A percentile compares a stretch with the other conserved stretches of the same genome.
These are phyloP conservation scores for Mareca penelope DNA, from an alignment of 2,797 vertebrate genomes.

Conservation along the genomic window DNA sequence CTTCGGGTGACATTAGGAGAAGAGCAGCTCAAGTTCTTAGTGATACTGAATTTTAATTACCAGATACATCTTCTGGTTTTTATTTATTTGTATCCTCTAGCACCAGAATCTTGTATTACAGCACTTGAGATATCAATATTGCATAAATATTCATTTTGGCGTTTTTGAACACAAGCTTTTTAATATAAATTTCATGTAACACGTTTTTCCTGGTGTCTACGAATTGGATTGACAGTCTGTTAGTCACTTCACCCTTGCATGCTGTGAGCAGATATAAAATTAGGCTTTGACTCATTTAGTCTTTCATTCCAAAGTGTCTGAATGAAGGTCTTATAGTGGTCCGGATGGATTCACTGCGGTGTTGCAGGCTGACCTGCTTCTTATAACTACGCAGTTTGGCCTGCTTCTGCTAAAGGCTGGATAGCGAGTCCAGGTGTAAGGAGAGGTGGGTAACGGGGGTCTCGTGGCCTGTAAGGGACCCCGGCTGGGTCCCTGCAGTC, in stretches of 20 bases:
- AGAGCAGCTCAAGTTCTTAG: background rate
- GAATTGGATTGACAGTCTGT: background rate
- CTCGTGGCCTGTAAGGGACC: fast-evolving
- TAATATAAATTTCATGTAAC: background rate
- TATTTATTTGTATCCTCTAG: slow-evolving; percentile 22
- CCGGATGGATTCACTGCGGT: background rate
- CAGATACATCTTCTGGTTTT: slow-evolving; percentile 1
- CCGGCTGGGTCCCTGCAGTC: fast-evolving
- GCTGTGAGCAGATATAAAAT: background rate
- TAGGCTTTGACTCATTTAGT: background rate
- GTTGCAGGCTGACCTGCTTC: background rate
- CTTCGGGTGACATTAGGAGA: background rate
- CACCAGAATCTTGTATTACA: background rate
- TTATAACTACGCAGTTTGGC: fast-evolving
- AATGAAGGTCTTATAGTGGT: fast-evolving
- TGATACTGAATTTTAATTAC: slow-evolving; percentile 15
- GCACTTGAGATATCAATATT: slow-evolving; percentile 11
- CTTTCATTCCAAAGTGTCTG: background rate
- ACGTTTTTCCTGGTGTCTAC: background rate
- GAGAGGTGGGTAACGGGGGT: background rate
- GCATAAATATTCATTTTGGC: slow-evolving; percentile 27
- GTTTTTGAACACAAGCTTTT: background rate
- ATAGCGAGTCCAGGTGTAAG: background rate
- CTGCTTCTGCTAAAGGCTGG: background rate
- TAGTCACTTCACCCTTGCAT: background rate